Percentiles rank a stretch among this genome's conserved stretches.
phyloP scores from a whole-genome alignment of 2,888 invertebrate species.

The Acrocyrtus sp. region DNA sequence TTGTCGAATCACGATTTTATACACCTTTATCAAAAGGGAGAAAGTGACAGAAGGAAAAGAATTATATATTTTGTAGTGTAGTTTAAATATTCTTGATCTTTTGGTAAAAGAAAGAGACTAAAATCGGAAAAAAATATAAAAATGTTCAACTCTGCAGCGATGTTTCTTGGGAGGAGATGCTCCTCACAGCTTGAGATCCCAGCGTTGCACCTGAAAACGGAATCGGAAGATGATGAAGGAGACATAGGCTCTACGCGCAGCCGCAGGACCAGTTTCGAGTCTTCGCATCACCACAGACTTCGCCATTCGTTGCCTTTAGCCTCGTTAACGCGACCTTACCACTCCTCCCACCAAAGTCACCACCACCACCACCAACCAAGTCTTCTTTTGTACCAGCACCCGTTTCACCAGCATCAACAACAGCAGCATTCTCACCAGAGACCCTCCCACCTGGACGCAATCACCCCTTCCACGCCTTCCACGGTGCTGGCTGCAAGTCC shows the following conservation, averaged over 20 bases:
- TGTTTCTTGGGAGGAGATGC: conserved; percentile 62
- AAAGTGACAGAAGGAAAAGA: no score
- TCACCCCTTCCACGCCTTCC: conserved; percentile 56
- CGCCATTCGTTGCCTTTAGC: conserved; percentile 53
- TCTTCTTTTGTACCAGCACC: conserved; percentile 16
- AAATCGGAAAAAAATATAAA: no score
- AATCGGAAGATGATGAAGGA: conserved; percentile 51
- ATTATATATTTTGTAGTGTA: no score
- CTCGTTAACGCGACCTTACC: conserved; percentile 14
- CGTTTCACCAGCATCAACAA: neutral
- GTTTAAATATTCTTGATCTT: no score
- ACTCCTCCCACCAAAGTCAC: conserved; percentile 14
- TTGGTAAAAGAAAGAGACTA: no score
- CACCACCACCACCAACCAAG: conserved; percentile 42
- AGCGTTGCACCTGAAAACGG: conserved; percentile 58
- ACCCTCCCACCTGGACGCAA: conserved; percentile 22
- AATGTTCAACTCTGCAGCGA: conserved; percentile 63
- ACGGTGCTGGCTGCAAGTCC: conserved; percentile 55
- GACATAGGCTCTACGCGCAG: conserved; percentile 18
- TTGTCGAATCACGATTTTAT: no score
- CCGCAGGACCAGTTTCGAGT: conserved; percentile 51
- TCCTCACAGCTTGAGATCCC: conserved; percentile 63
- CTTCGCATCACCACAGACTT: conserved; percentile 46
- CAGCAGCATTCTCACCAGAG: conserved; percentile 19
- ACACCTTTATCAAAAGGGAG: no score